phyloP scores from a whole-genome alignment of 1,140 invertebrate species.

The Apis dorsata region DNA sequence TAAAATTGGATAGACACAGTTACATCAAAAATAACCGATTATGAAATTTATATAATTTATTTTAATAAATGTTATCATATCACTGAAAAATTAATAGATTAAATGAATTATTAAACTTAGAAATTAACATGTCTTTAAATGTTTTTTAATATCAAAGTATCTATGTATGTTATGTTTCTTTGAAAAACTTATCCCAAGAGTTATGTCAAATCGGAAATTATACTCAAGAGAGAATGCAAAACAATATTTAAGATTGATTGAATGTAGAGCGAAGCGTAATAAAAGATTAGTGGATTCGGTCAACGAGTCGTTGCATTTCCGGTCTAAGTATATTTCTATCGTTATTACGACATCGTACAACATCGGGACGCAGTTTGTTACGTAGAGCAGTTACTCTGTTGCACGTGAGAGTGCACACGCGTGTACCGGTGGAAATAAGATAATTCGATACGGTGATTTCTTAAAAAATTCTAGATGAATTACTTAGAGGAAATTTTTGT shows the following conservation, averaged over 20 bases:
- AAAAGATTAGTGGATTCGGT: background rate
- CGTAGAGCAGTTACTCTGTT: slow-evolving; percentile 15
- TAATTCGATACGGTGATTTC: slow-evolving; percentile 27
- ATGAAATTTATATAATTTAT: too few relatives aligned
- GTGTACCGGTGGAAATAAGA: slow-evolving; percentile 35
- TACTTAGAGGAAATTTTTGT: too few relatives aligned
- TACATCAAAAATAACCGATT: too few relatives aligned
- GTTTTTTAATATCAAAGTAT: too few relatives aligned
- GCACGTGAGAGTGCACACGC: slow-evolving; percentile 9
- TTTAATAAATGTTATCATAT: too few relatives aligned
- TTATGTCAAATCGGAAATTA: too few relatives aligned
- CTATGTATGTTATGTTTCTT: too few relatives aligned
- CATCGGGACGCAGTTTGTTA: slow-evolving; percentile 28
- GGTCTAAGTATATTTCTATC: slow-evolving; percentile 27
- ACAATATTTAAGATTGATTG: background rate
- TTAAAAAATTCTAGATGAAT: slow-evolving; percentile 16
- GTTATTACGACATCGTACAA: slow-evolving; percentile 47
- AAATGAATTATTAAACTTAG: too few relatives aligned
- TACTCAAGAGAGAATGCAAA: background rate
- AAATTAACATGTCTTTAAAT: too few relatives aligned
- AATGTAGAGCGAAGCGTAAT: background rate
- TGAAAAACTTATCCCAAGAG: too few relatives aligned
- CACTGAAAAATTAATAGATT: too few relatives aligned
- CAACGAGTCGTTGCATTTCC: slow-evolving; percentile 27
- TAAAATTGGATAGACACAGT: too few relatives aligned